A percentile compares a stretch with the other conserved stretches of the same genome.
Conservation (phyloP, 92 coral and sea anemone species). For the Heliopora coerulea region DNA sequence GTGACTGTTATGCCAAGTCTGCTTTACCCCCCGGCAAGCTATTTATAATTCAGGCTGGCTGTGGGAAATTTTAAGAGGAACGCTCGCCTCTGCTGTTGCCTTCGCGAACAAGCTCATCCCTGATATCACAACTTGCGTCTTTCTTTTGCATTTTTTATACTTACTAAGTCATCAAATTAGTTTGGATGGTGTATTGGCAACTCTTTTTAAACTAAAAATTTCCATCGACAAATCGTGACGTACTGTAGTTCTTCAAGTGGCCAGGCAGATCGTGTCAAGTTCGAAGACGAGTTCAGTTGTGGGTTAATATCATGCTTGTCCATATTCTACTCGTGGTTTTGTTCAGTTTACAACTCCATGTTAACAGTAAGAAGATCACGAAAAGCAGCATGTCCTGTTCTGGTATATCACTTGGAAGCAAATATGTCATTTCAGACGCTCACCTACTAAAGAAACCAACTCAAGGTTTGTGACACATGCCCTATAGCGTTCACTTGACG, state of each 20-base stretch:
- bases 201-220: background rate
- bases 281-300: background rate
- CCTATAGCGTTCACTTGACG: too few species aligned
- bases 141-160: background rate
- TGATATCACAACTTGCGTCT: background rate
- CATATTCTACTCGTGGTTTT: constrained; percentile 26
- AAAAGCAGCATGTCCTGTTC: constrained; percentile 20
- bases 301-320: constrained; percentile 6
- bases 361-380: constrained; percentile 6
- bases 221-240: too few species aligned
- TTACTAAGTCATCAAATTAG: background rate
- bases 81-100: background rate
- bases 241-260: background rate
- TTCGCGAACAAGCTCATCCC: background rate
- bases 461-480: constrained; percentile 7
- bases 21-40: constrained; percentile 24
- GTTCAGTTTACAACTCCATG: constrained; percentile 2
- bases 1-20: constrained; percentile 6
- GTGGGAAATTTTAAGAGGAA: constrained; percentile 13
- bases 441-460: constrained; percentile 12
- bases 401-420: background rate
- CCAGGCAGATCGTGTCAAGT: background rate
- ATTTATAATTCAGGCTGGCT: constrained; percentile 13
- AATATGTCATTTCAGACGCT: constrained; percentile 1
- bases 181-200: background rate